Percentiles rank a stretch among this genome's conserved stretches.
Conservation (phyloP, 2,888 invertebrate genomes). For the Philhelius pedissequus region DNA sequence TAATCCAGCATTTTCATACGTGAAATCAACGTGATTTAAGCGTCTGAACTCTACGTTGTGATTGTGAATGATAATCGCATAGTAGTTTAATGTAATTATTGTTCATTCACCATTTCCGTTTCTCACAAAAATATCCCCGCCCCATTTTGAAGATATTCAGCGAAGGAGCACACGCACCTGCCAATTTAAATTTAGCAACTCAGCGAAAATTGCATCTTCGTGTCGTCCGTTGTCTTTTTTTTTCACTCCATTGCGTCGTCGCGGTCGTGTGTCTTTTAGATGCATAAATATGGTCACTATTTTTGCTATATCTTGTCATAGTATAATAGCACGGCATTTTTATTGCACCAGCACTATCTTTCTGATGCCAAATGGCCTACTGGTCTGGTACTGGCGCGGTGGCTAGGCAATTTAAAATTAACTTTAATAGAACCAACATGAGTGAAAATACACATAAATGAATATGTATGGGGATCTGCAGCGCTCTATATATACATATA, state of each 20-base stretch:
- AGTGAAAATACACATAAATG: slow-evolving; percentile 28
- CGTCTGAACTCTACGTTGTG: slow-evolving; percentile 34
- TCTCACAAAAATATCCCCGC: not conserved
- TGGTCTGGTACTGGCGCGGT: too few species aligned
- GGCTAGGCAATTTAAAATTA: slow-evolving; percentile 33
- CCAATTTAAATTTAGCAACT: slow-evolving; percentile 59
- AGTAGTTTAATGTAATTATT: slow-evolving; percentile 47
- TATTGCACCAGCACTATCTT: slow-evolving; percentile 47
- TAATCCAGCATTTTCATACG: slow-evolving; percentile 4
- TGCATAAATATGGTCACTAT: not conserved
- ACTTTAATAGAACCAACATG: slow-evolving; percentile 47
- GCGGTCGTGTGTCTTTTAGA: not conserved
- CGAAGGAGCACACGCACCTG: slow-evolving; percentile 50
- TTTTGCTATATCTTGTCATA: slow-evolving; percentile 47
- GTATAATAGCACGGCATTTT: slow-evolving; percentile 55
- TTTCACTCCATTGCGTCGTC: not conserved
- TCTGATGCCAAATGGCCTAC: not conserved
- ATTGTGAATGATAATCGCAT: slow-evolving; percentile 17
- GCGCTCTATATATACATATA: not conserved
- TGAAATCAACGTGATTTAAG: not conserved
- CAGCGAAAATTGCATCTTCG: slow-evolving; percentile 53
- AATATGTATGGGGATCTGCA: slow-evolving; percentile 1
- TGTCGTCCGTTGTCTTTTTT: slow-evolving; percentile 15
- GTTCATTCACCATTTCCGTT: slow-evolving; percentile 39
- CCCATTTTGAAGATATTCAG: not conserved